Evolutionary conservation across 2,888 invertebrate genomes (phyloP), one percentile per base, ranked within the genome.

Genomic region (Agrochola lota): DNA sequence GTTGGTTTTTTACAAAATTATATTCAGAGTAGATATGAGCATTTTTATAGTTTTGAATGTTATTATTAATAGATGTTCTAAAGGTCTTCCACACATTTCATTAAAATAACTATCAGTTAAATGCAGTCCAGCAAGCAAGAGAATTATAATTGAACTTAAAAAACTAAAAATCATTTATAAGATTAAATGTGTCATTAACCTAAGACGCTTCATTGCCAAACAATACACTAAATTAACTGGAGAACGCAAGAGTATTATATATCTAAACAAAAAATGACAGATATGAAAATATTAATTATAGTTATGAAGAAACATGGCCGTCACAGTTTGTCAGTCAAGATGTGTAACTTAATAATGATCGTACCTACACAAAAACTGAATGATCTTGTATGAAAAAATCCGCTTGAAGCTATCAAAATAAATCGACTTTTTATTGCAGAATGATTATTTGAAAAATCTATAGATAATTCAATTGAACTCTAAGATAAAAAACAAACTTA

Each of bases 281-380:
- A 74, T 86, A 85, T 78, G 82, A 85, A 87, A 87, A 88, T 87
- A 89, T 86, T 89, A 90, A 89, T 86, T 87, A 89, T 81, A 84
- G 76, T 80, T 71, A 77, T 72, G 80, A 87, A 86, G 88, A 88
- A 90, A 88, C 85, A 79, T 83, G 83, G 80, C 88, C 87, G 85
- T 87, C 84, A 86, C 81, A 88, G 82, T 87, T 87, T 88, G 90
- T 90, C 90, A 90, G 90, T 86, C 86, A 85, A 87, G 83, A 86
- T 85, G 84, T 88, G 90, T 89, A 91, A 91, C 88, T 88, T 86
- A 88, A 91, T 91, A 89, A 89, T 85, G 87, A 90, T 81, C 75
- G 79, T 64, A 73, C n/a, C n/a, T n/a, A n/a, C 73, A 64, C 83
- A 89, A 88, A 87, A 89, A 88, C 77, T 72, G 78, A 86, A 77